Conservation (phyloP, 2,113 vertebrate species). For the zebrafish (Danio rerio) region GRCz12tu NC_133189.1:2359501-2360000, state of each 20-base stretch:
- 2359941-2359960: constrained; percentile 40
- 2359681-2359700: neutral
- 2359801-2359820: neutral
- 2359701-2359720: neutral
- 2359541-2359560: too few relatives aligned
- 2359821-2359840: neutral
- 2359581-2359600: too few relatives aligned
- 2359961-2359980: constrained; percentile 1
- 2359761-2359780: too few relatives aligned
- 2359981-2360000: constrained; percentile 42
- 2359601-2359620: neutral
- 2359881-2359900: constrained; percentile 68
- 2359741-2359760: too few relatives aligned
- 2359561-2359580: too few relatives aligned
- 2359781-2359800: too few relatives aligned
- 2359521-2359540: too few relatives aligned
- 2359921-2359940: constrained; percentile 26
- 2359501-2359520: too few relatives aligned
- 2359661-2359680: neutral
- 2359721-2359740: too few relatives aligned
- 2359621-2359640: neutral
- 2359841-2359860: neutral
- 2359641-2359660: neutral
- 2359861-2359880: constrained; percentile 70
- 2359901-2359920: constrained; percentile 10